phyloP scores from a whole-genome alignment of 1,140 invertebrate species.

The Rhyzopertha dominica region DNA sequence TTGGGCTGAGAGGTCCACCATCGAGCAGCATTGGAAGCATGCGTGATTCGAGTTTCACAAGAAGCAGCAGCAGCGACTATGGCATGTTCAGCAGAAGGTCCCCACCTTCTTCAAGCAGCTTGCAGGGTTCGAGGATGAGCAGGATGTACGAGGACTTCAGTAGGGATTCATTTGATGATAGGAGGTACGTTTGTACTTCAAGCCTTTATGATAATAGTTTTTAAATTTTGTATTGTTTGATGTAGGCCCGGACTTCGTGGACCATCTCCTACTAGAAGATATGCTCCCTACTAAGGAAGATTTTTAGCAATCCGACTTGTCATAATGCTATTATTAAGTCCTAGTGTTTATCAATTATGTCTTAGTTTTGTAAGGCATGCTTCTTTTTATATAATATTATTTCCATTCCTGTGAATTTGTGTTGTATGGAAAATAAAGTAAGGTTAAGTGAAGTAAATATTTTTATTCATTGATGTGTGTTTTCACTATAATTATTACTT shows the following conservation, averaged over 20 bases:
- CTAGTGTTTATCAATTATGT: too few species aligned
- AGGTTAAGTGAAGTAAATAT: too few species aligned
- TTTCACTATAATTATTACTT: too few species aligned
- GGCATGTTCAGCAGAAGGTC: constrained; percentile 78
- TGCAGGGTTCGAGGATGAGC: constrained; percentile 46
- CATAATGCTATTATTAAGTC: too few species aligned
- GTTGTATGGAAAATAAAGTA: too few species aligned
- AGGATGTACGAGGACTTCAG: constrained; percentile 81
- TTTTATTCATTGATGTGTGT: too few species aligned
- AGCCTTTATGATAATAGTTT: too few species aligned
- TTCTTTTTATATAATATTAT: too few species aligned
- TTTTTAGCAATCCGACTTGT: too few species aligned
- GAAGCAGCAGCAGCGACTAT: constrained; percentile 59
- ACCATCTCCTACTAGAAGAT: constrained; percentile 70
- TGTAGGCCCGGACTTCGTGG: constrained; percentile 65
- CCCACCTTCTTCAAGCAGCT: constrained; percentile 49
- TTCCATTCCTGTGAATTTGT: too few species aligned
- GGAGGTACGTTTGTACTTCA: constrained; percentile 67
- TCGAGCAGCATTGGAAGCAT: constrained; percentile 49
- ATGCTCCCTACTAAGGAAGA: constrained; percentile 66
- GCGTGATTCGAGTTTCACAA: constrained; percentile 44
- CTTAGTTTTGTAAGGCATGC: too few species aligned
- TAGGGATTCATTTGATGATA: constrained; percentile 76
- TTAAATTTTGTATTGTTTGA: too few species aligned
- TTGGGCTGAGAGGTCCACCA: constrained; percentile 50